Base-by-base conservation (phyloP, 2,888 invertebrate genomes). In the Hypomecis punctinalis region DNA sequence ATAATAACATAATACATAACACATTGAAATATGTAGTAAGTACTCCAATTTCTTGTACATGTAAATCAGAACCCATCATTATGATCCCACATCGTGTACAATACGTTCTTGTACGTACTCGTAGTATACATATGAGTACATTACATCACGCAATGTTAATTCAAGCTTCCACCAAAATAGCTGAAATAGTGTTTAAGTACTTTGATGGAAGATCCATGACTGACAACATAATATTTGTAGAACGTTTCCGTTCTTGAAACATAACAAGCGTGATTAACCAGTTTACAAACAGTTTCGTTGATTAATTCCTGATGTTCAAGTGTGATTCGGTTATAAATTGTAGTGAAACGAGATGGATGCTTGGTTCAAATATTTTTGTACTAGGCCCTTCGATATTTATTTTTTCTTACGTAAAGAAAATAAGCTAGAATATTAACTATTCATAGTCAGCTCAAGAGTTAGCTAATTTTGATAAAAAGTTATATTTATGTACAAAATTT, bases 201-300 rank as follows among this genome's bases (percentile, higher is more conserved):
- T 48, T 33, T 47, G 33, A 40, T 11, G 39, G 51, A 39, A 39
- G 37, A 40, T 33, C 9, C 36, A 9, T 13, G 58, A 49, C 42
- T 49, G 42, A 58, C 58, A 49, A 49, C 42, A 49, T 49, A 35
- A 13, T 49, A 36, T 58, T 49, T 58, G 48, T 48, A 48, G 49
- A 58, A 49, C 58, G 48, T 58, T 58, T 48, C 58, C 49, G 58
- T 11, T 49, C 48, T 11, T 7, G 35, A 58, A 58, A 48, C 40
- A 49, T 8, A 49, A 42, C 40, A 58, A 35, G 52, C 52, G 40
- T 23, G 52, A 33, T 52, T 42, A 33, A 52, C 10, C 40, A 42
- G 52, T 40, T 52, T 52, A 52, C 33, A 52, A 23, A 40, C 40
- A 40, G 52, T 52, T 52, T 42, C 23, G 23, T 2, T 52, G 40